Percentiles rank a stretch among this genome's conserved stretches.
These are phyloP conservation scores for Diachasmimorpha longicaudata DNA, from an alignment of 1,140 invertebrate genomes.

Conservation along the genomic window DNA sequence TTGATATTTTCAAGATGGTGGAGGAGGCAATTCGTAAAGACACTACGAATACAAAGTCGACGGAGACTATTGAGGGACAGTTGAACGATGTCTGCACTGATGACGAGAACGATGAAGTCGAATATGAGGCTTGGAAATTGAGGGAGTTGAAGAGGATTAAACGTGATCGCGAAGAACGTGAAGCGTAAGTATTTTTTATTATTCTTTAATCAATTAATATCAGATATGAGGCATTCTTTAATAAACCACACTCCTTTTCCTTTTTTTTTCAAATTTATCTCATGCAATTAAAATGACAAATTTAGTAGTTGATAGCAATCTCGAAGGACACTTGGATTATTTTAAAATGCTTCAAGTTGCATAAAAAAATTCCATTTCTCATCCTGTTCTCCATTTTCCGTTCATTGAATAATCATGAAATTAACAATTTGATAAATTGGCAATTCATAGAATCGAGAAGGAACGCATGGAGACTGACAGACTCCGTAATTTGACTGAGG, in stretches of 20 bases:
- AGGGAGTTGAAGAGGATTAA: slow-evolving; percentile 96
- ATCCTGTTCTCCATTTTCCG: too few species aligned
- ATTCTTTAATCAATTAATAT: background rate
- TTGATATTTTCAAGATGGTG: slow-evolving; percentile 69
- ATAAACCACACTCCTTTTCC: too few species aligned
- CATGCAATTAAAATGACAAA: too few species aligned
- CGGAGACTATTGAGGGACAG: slow-evolving; percentile 67
- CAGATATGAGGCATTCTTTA: too few species aligned
- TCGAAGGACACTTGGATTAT: too few species aligned
- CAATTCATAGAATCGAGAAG: slow-evolving; percentile 70
- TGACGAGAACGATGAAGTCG: slow-evolving; percentile 97
- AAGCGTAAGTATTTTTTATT: slow-evolving; percentile 72
- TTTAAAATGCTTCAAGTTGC: background rate
- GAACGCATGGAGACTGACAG: slow-evolving; percentile 92
- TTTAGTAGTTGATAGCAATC: too few species aligned
- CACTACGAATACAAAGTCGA: slow-evolving; percentile 53
- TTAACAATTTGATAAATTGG: background rate
- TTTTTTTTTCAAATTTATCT: too few species aligned
- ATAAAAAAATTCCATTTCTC: too few species aligned
- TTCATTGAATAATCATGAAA: too few species aligned
- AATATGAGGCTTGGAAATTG: slow-evolving; percentile 98
- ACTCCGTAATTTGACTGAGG: slow-evolving; percentile 94
- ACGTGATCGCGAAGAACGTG: slow-evolving; percentile 92
- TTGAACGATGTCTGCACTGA: slow-evolving; percentile 94
- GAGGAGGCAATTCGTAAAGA: slow-evolving; percentile 88